These are phyloP conservation scores for Caenorhabditis sp. DNA, from an alignment of 2,888 invertebrate species.

Conservation along the genomic window DNA sequence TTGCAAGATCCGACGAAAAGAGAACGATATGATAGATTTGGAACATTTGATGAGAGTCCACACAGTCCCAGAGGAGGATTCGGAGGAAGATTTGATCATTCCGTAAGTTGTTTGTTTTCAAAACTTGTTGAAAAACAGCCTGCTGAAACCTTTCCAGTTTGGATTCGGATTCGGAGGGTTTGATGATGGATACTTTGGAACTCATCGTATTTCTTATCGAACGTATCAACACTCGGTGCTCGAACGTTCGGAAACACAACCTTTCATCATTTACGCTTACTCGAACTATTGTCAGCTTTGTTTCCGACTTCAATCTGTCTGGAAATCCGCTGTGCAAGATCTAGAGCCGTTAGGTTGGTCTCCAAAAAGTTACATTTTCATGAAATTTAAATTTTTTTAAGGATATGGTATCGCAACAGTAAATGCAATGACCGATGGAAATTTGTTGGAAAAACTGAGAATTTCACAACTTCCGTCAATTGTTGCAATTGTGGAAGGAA, in stretches of 20 bases:
- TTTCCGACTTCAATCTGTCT: conserved; percentile 71
- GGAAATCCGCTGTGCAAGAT: conserved; percentile 72
- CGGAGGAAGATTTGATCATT: conserved; percentile 48
- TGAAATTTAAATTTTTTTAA: conserved; percentile 42
- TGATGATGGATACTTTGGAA: conserved; percentile 54
- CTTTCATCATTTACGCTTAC: conserved; percentile 73
- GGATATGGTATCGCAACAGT: conserved; percentile 73
- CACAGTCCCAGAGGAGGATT: conserved; percentile 16
- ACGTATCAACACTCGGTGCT: conserved; percentile 58
- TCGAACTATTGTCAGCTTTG: conserved; percentile 73
- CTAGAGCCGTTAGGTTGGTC: conserved; percentile 73
- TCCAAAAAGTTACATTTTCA: neutral
- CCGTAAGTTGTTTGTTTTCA: conserved; percentile 45
- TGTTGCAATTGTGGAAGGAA: conserved; percentile 72
- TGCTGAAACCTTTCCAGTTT: conserved; percentile 28
- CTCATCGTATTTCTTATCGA: conserved; percentile 54
- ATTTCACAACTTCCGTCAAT: conserved; percentile 71
- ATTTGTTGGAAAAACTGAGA: conserved; percentile 71
- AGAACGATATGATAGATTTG: conserved; percentile 63
- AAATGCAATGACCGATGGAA: conserved; percentile 71
- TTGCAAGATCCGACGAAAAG: conserved; percentile 53
- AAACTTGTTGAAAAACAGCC: neutral
- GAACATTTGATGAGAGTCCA: conserved; percentile 60
- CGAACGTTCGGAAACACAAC: conserved; percentile 70
- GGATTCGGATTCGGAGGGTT: conserved; percentile 50